A percentile compares a stretch with the other conserved stretches of the same genome.
phyloP scores from a whole-genome alignment of 2,888 invertebrate species.

The Erynnis tages region DNA sequence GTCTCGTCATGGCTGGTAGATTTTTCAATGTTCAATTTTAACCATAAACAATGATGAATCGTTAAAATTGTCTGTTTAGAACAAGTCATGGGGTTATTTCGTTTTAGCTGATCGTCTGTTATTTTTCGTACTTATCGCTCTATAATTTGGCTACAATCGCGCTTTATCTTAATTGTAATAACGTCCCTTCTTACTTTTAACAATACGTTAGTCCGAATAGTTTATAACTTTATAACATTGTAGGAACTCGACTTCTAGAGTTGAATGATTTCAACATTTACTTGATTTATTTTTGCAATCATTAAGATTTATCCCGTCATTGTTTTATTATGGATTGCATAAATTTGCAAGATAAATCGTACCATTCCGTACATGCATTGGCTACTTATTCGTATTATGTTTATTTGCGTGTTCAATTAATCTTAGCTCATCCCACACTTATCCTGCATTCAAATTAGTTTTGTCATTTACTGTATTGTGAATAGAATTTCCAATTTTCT shows the following conservation, averaged over 20 bases:
- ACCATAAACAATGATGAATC: slow-evolving; percentile 42
- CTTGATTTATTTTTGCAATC: too few species aligned
- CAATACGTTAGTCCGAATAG: too few species aligned
- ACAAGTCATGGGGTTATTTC: neutral
- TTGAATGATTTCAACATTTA: too few species aligned
- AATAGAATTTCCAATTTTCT: neutral
- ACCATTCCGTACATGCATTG: neutral
- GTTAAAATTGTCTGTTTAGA: slow-evolving; percentile 38
- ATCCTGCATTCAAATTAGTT: neutral
- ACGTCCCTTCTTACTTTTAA: too few species aligned
- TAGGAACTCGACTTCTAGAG: too few species aligned
- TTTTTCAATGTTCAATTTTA: slow-evolving; percentile 35
- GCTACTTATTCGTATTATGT: neutral
- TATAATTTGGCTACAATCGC: too few species aligned
- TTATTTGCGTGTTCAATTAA: neutral
- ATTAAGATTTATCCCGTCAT: too few species aligned
- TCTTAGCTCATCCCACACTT: neutral
- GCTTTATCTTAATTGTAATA: too few species aligned
- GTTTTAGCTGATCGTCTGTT: neutral
- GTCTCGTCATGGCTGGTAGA: slow-evolving; percentile 47
- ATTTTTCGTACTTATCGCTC: too few species aligned
- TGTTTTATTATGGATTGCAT: too few species aligned
- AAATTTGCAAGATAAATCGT: neutral
- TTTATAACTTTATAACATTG: too few species aligned
- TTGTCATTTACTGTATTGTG: neutral